A percentile compares a stretch with the other conserved stretches of the same genome.
Evolutionary conservation across 2,113 vertebrate genomes (phyloP).

Genomic region (Montifringilla adamsi): DNA sequence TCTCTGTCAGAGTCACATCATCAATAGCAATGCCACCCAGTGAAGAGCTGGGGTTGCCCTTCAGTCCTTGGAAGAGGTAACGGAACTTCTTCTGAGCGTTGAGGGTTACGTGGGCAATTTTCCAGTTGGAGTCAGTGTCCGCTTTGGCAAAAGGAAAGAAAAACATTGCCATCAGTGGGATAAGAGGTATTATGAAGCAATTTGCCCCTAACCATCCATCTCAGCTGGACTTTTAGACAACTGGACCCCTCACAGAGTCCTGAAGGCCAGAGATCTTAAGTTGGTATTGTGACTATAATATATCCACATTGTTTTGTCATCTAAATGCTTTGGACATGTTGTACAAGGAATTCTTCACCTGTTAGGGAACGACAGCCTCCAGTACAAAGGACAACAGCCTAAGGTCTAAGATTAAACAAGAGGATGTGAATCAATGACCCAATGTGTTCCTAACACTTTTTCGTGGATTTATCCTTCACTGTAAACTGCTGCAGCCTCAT

Average conservation of each 20-base stretch:
- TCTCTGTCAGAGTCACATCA: slow-evolving; percentile 84
- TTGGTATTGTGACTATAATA: background rate
- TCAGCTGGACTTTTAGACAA: background rate
- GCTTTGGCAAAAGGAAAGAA: slow-evolving; percentile 65
- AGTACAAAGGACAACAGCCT: background rate
- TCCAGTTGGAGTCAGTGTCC: slow-evolving; percentile 79
- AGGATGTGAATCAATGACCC: background rate
- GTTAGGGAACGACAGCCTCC: background rate
- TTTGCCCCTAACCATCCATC: background rate
- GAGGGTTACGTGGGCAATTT: slow-evolving; percentile 84
- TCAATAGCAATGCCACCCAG: slow-evolving; percentile 83
- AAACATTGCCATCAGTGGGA: background rate
- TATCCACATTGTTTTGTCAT: background rate
- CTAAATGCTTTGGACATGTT: background rate
- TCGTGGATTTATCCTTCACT: background rate
- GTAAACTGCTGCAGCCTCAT: background rate
- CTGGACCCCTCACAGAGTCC: background rate
- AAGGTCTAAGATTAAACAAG: background rate
- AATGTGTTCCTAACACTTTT: background rate
- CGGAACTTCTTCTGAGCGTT: slow-evolving; percentile 83
- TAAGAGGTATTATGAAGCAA: background rate
- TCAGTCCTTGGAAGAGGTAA: slow-evolving; percentile 85
- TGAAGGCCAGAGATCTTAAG: background rate
- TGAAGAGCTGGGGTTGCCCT: slow-evolving; percentile 68
- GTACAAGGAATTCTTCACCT: background rate